Conservation (phyloP, 2,888 invertebrate species). For the Drosophila mercatorum region DNA sequence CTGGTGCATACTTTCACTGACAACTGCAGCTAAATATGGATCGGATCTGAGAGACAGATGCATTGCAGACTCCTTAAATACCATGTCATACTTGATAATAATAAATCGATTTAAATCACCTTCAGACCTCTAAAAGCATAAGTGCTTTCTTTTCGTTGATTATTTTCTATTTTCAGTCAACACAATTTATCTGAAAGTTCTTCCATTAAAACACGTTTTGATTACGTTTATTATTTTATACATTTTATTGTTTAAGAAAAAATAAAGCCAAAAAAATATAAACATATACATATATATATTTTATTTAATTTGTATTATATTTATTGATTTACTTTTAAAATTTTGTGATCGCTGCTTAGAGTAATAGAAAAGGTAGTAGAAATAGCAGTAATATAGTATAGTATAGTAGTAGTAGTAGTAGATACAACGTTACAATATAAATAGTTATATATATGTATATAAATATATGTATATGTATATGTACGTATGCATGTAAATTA, state of each 20-base stretch:
- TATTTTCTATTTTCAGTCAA: background rate
- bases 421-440: conserved; percentile 54
- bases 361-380: conserved; percentile 44
- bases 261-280: background rate
- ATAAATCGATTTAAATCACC: too few species aligned
- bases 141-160: too few species aligned
- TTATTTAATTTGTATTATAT: conserved; percentile 40
- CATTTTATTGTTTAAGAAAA: background rate
- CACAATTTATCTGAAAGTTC: background rate
- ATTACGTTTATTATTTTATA: background rate
- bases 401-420: conserved; percentile 37
- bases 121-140: too few species aligned
- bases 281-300: background rate
- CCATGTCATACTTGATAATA: too few species aligned
- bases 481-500: conserved; percentile 41
- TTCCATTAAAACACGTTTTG: background rate
- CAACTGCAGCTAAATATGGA: too few species aligned
- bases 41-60: too few species aligned
- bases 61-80: too few species aligned
- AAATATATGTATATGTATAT: conserved; percentile 1
- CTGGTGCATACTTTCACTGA: conserved; percentile 1
- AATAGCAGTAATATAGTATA: conserved; percentile 34
- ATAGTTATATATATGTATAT: conserved; percentile 34
- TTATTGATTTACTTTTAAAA: conserved; percentile 31
- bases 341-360: conserved; percentile 53